Conservation (phyloP, 1,140 invertebrate species). For the Diachasma alloeum region DNA sequence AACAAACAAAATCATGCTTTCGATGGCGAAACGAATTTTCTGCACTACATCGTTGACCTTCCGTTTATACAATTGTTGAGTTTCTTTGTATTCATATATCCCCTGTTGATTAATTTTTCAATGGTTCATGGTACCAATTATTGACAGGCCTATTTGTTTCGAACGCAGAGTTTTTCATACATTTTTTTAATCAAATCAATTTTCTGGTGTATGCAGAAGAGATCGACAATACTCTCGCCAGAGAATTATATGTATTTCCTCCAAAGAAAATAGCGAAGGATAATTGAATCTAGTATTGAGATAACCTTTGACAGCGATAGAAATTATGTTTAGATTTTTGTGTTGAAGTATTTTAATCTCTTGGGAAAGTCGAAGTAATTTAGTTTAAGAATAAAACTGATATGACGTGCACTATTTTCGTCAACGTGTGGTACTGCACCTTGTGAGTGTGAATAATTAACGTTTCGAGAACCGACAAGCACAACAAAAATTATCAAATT, state of each 20-base stretch:
- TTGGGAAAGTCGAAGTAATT: too few relatives aligned
- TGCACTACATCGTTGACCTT: background rate
- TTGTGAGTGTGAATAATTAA: background rate
- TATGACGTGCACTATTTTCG: conserved; percentile 8
- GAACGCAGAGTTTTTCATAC: background rate
- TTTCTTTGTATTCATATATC: background rate
- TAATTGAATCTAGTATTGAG: too few relatives aligned
- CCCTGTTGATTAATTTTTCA: background rate
- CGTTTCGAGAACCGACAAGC: background rate
- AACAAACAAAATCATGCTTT: background rate
- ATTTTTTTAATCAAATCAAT: background rate
- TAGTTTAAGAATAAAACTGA: background rate
- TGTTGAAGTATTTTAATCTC: too few relatives aligned
- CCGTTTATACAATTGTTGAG: conserved; percentile 14
- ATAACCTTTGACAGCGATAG: background rate
- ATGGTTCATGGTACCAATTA: background rate
- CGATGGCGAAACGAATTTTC: background rate
- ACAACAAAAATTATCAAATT: background rate
- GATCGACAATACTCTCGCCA: background rate
- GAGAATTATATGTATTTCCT: background rate
- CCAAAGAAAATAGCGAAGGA: background rate
- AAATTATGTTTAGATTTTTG: background rate
- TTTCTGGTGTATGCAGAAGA: background rate
- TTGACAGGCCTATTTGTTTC: background rate
- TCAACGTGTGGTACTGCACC: background rate